Conservation (phyloP, 2,113 vertebrate genomes). For the Propithecus coquereli region DNA sequence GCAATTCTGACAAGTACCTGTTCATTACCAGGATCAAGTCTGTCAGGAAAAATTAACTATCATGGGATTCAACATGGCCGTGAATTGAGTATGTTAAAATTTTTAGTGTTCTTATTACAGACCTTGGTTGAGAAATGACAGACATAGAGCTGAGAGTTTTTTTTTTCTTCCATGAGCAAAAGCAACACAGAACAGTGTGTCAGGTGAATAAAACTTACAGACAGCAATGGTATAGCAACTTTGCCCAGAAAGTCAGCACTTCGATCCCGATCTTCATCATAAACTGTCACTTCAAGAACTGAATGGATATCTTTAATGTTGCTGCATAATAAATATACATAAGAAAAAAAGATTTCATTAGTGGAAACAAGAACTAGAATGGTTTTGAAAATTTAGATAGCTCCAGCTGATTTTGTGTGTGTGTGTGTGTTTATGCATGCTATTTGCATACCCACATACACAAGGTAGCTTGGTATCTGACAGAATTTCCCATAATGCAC, state of each 20-base stretch:
- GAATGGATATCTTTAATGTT: conserved; percentile 99
- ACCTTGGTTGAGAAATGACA: conserved; percentile 88
- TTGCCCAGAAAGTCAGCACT: conserved; percentile 98
- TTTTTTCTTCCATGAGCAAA: conserved; percentile 64
- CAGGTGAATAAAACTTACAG: conserved; percentile 91
- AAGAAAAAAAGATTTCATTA: conserved; percentile 65
- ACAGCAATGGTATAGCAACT: conserved; percentile 96
- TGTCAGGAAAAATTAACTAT: conserved; percentile 99
- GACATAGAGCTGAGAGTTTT: conserved; percentile 75
- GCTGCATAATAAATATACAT: conserved; percentile 81
- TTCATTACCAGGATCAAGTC: conserved; percentile 98
- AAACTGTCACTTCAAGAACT: conserved; percentile 97
- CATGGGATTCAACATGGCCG: conserved; percentile 96
- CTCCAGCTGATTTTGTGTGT: background rate
- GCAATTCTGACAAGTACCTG: conserved; percentile 99
- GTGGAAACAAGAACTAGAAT: conserved; percentile 56
- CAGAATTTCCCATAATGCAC: conserved; percentile 53
- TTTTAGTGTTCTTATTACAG: conserved; percentile 90
- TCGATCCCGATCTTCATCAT: conserved; percentile 96
- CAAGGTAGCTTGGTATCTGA: background rate
- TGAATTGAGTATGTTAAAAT: conserved; percentile 90
- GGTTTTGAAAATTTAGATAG: conserved; percentile 62
- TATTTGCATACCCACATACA: background rate
- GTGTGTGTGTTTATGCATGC: background rate
- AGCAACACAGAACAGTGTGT: conserved; percentile 76